Base-by-base conservation (phyloP, 2,797 vertebrate species). In the Tapera naevia region DNA sequence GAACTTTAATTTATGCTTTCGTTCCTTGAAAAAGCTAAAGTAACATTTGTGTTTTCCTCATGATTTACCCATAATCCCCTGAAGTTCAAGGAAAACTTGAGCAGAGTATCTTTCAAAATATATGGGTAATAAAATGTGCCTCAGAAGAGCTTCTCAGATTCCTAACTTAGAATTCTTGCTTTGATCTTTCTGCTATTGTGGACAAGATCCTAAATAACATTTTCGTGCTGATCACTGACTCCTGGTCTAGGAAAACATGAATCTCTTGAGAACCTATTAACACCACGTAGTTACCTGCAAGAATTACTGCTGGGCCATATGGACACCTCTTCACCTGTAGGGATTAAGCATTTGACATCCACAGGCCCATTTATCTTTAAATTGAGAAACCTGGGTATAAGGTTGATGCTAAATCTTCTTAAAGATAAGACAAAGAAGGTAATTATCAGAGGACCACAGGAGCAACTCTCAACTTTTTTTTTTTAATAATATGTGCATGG, bases 51-150 rank as follows among this genome's bases (percentile, higher is more conserved):
- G 61, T 74, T 75, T 25, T 90, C 48, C 48, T 95, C 70, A 17
- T 84, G 82, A 94, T 91, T 94, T 94, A 91, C 79, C 69, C 0
- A 0, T 72, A 90, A 87, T 88, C 84, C 88, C 67, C 62, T 62
- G 53, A 95, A 92, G 51, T 85, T 93, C 87, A 88, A 91, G 76
- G 76, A 88, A 94, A 94, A 88, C 74, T 66, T 74, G 71, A 74
- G 32, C 57, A 94, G 67, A 88, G 56, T 80, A 41, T 65, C 79
- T 87, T 94, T 89, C 84, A 70, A 72, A 83, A 86, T 79, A 74
- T 69, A 87, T 33, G 28, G 39, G 66, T 86, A 86, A 92, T 89
- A 87, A 85, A 86, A 86, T 83, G 51, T 58, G 66, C 58, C 83
- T 93, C 84, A 82, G 74, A 95, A 88, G 64, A 70, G 28, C 32